Percentiles rank a stretch among this genome's conserved stretches.
phyloP scores from a whole-genome alignment of 1,140 invertebrate genomes.

The Diprion similis region DNA sequence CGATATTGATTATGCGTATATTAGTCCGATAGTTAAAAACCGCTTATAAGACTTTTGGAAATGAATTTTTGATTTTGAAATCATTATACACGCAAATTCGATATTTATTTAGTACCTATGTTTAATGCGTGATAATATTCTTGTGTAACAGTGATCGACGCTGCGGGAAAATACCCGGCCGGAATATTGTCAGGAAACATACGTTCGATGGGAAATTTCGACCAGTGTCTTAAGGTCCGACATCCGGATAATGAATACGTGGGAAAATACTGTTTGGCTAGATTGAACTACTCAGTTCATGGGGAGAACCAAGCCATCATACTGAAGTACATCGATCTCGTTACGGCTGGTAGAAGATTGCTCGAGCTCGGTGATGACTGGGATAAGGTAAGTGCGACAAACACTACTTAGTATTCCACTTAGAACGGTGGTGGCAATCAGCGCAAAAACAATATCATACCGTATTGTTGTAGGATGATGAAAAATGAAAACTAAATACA shows the following conservation, averaged over 20 bases:
- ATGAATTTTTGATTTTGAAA: background rate
- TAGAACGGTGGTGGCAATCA: too few relatives aligned
- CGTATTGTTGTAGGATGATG: too few relatives aligned
- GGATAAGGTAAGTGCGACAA: background rate
- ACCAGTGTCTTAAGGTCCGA: conserved; percentile 5
- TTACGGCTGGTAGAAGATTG: conserved; percentile 5
- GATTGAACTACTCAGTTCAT: background rate
- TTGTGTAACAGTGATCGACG: conserved; percentile 8
- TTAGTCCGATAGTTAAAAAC: background rate
- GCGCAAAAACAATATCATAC: too few relatives aligned
- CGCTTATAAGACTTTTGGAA: background rate
- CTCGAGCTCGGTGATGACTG: conserved; percentile 15
- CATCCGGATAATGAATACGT: conserved; percentile 9
- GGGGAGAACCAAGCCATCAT: background rate
- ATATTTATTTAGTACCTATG: background rate
- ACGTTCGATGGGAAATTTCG: conserved; percentile 13
- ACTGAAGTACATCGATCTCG: background rate
- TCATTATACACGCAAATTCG: background rate
- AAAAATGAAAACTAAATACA: background rate
- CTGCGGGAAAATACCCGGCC: background rate
- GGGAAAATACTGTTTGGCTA: conserved; percentile 13
- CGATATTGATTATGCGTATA: too few relatives aligned
- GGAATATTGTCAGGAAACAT: conserved; percentile 17
- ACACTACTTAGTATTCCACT: too few relatives aligned
- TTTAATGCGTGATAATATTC: background rate